phyloP scores from a whole-genome alignment of 1,140 invertebrate species.

The Cataglyphis hispanica region DNA sequence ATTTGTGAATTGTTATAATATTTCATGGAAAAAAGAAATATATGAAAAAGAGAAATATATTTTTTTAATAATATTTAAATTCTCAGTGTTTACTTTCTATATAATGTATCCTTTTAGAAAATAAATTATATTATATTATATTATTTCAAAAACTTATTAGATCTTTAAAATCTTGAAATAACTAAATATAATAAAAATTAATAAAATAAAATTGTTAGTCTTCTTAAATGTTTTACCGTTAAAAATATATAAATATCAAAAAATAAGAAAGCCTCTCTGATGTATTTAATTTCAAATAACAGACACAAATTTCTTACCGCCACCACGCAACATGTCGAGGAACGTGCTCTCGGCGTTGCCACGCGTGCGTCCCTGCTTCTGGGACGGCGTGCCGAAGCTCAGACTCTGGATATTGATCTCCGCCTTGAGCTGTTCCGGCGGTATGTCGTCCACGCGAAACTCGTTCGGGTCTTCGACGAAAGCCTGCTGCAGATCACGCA shows the following conservation, averaged over 20 bases:
- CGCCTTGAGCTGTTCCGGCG: slow-evolving; percentile 90
- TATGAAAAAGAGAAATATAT: not conserved
- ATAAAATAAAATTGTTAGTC: not conserved
- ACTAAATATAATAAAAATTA: not conserved
- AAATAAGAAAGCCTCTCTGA: not conserved
- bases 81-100: not conserved
- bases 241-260: not conserved
- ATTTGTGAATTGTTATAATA: not conserved
- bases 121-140: slow-evolving; percentile 12
- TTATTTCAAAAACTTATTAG: not conserved
- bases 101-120: not conserved
- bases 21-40: not conserved
- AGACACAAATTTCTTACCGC: slow-evolving; percentile 69
- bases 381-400: slow-evolving; percentile 87
- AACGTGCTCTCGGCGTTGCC: slow-evolving; percentile 89
- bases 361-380: slow-evolving; percentile 84
- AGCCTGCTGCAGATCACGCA: slow-evolving; percentile 92
- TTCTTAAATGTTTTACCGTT: not conserved
- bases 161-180: not conserved
- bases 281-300: slow-evolving; percentile 25
- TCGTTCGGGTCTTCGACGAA: slow-evolving; percentile 92
- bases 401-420: slow-evolving; percentile 90
- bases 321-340: slow-evolving; percentile 89
- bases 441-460: slow-evolving; percentile 90
- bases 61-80: slow-evolving; percentile 14